These are phyloP conservation scores for Falco peregrinus DNA, from an alignment of 2,797 vertebrate species.

Conservation along the genomic window DNA sequence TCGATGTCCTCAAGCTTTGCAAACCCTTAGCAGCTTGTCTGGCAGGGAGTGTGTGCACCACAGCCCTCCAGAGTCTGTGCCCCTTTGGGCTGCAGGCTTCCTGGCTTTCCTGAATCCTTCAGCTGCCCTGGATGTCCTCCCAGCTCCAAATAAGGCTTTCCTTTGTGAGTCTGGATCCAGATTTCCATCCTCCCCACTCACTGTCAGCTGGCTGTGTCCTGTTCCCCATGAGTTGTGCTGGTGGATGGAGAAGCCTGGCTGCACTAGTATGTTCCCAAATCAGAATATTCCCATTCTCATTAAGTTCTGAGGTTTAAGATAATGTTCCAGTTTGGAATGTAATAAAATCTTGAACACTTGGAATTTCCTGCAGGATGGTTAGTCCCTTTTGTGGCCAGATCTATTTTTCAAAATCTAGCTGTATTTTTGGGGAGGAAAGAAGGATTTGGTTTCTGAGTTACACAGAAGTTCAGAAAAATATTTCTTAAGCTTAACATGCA, in stretches of 20 bases:
- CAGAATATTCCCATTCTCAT: constrained; percentile 32
- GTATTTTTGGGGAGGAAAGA: not conserved
- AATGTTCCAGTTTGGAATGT: constrained; percentile 27
- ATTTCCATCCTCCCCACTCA: not conserved
- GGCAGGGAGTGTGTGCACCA: not conserved
- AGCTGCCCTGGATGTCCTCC: not conserved
- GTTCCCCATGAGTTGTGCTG: not conserved
- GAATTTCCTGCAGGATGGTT: constrained; percentile 22
- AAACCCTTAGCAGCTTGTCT: not conserved
- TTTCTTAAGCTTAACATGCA: constrained; percentile 11
- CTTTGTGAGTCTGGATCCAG: not conserved
- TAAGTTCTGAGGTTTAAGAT: not conserved
- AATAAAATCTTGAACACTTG: constrained; percentile 23
- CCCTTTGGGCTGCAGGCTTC: not conserved
- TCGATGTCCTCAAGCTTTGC: not conserved
- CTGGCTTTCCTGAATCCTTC: not conserved
- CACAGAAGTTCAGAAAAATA: constrained; percentile 50
- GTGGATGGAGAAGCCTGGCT: not conserved
- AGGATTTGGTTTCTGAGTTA: constrained; percentile 41
- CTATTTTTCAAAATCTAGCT: not conserved
- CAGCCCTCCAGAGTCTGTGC: rapidly evolving
- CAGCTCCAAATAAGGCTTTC: not conserved
- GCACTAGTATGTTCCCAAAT: not conserved
- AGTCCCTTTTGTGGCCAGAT: constrained; percentile 8
- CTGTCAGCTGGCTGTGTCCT: not conserved